Base-by-base conservation (phyloP, 2,797 vertebrate species). In the Chelon labrosus region DNA sequence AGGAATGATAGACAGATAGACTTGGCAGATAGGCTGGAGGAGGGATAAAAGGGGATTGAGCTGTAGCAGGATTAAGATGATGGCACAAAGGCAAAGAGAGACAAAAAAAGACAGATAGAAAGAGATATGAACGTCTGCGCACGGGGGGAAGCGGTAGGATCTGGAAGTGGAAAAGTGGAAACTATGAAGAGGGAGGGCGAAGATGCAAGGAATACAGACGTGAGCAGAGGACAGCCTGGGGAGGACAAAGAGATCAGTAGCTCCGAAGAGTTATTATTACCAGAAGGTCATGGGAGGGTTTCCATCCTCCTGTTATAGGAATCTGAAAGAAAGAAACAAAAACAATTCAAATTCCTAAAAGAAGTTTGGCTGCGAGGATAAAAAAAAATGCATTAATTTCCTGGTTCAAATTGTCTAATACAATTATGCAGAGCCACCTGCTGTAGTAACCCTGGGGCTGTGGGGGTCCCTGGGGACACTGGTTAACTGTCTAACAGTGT, bases 21-120 rank as follows among this genome's bases (percentile, higher is more conserved):
- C 58, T 62, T 72, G 77, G 79, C 68, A 77, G 68, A 72, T 68
- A 73, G 63, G 88, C 69, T 71, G 56, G 68, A 79, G 61, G 62
- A 65, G 75, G 86, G 85, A 88, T 91, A 53, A 89, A 90, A 80
- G 59, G 70, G 83, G 87, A 90, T 92, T 87, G 63, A 63, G 75
- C 58, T 8, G 37, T 56, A 35, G 80, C 17, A 11, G 72, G 84
- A 89, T 82, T 75, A 44, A 80, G 59, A 66, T 70, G 71, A 75
- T 61, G 64, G 25, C 62, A 80, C 31, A 70, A 67, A 78, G 78
- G 58, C 35, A 78, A 39, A 52, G 27, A 47, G 39, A 16, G 20
- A 44, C 13, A 27, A 10, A 70, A 68, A 19, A 31, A 71, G 31
- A 38, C 46, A 65, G 65, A 80, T 42, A 16, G 25, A 57, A 31